phyloP scores from a whole-genome alignment of 1,140 invertebrate genomes.

The Ceratina australensis region DNA sequence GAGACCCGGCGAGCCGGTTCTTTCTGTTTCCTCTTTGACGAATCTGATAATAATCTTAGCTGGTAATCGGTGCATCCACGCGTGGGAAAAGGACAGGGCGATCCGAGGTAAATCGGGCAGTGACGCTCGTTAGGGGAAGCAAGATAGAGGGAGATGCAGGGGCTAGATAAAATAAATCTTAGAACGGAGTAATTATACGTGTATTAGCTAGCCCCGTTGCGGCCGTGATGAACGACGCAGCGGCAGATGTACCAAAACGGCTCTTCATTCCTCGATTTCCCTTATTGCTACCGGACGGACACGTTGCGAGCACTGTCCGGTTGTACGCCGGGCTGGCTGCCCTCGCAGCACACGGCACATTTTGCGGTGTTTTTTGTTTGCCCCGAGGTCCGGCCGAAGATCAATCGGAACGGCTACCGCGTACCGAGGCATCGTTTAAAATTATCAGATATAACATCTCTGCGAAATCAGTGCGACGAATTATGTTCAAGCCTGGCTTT shows the following conservation, averaged over 20 bases:
- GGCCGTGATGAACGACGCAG: constrained; percentile 77
- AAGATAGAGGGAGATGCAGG: constrained; percentile 72
- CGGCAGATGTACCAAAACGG: constrained; percentile 79
- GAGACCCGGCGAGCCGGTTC: neutral
- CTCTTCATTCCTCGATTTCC: constrained; percentile 80
- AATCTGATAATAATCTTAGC: constrained; percentile 37
- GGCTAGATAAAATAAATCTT: constrained; percentile 81
- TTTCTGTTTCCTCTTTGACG: constrained; percentile 54
- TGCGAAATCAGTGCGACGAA: constrained; percentile 60
- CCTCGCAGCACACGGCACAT: too few relatives aligned
- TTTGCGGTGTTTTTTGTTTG: too few relatives aligned
- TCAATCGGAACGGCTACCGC: constrained; percentile 12
- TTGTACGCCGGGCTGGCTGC: neutral
- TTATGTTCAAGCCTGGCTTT: constrained; percentile 56
- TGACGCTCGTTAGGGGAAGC: constrained; percentile 72
- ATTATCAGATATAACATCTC: constrained; percentile 40
- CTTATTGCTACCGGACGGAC: constrained; percentile 75
- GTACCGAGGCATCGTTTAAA: constrained; percentile 32
- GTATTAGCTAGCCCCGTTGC: constrained; percentile 77
- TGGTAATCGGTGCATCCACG: neutral
- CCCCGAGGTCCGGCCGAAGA: neutral
- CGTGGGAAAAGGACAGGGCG: constrained; percentile 66
- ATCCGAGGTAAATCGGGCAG: constrained; percentile 75
- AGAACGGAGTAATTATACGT: constrained; percentile 80
- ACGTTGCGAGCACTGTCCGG: constrained; percentile 61